These are phyloP conservation scores for Leucopsar rothschildi DNA, from an alignment of 2,113 vertebrate genomes.

Conservation along the genomic window DNA sequence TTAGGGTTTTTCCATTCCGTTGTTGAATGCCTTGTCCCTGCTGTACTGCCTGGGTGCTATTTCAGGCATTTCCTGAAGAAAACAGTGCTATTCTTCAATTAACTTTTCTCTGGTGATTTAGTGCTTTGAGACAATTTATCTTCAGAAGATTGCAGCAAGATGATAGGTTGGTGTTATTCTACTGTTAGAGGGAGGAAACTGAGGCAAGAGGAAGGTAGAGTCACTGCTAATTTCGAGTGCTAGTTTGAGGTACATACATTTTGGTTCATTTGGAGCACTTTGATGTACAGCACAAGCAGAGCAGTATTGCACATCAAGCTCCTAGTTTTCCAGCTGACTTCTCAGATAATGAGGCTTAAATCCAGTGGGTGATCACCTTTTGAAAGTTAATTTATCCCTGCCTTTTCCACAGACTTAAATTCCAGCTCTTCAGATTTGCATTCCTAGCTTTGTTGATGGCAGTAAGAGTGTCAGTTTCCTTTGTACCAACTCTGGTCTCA, in stretches of 20 bases:
- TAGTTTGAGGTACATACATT: neutral
- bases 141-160: neutral
- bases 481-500: neutral
- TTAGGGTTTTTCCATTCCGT: fast-evolving
- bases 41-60: neutral
- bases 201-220: neutral
- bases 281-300: neutral
- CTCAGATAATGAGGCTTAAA: constrained; percentile 43
- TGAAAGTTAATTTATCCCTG: constrained; percentile 34
- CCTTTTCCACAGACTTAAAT: neutral
- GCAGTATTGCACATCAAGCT: neutral
- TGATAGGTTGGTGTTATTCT: neutral
- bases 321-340: neutral
- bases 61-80: neutral
- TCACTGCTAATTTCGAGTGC: neutral
- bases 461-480: neutral
- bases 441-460: neutral
- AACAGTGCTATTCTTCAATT: neutral
- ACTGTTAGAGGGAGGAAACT: neutral
- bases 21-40: neutral
- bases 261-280: neutral
- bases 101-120: neutral
- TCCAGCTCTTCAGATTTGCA: neutral
- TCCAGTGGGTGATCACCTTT: constrained; percentile 23
- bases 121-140: neutral